These are phyloP conservation scores for Poeciliopsis turneri DNA, from an alignment of 2,797 vertebrate species.

Conservation along the genomic window DNA sequence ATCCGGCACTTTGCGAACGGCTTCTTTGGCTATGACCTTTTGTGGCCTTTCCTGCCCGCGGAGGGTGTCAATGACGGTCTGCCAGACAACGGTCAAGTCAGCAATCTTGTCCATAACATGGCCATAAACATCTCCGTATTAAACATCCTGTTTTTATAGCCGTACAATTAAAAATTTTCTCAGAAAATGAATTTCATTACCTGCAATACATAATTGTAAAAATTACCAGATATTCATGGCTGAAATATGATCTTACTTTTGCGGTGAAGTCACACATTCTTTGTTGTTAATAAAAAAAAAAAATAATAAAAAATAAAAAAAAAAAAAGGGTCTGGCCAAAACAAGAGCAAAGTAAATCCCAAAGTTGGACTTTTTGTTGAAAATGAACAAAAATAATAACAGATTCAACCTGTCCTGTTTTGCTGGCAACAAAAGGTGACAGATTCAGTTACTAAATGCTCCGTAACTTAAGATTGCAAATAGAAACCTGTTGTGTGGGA, in stretches of 20 bases:
- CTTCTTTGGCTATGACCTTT: constrained; percentile 2
- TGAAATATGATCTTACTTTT: not conserved
- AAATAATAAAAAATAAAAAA: no score
- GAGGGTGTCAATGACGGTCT: constrained; percentile 2
- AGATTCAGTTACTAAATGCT: not conserved
- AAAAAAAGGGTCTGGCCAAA: not conserved
- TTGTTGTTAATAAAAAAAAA: not conserved
- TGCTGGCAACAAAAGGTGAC: constrained; percentile 1
- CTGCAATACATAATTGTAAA: not conserved
- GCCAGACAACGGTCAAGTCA: constrained; percentile 2
- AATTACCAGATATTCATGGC: not conserved
- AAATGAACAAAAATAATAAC: not conserved
- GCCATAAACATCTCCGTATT: not conserved
- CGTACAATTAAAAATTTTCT: not conserved
- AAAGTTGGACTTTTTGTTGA: not conserved
- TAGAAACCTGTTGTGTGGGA: constrained; percentile 21
- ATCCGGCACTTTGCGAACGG: not conserved
- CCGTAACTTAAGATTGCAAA: not conserved
- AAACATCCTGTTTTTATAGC: not conserved
- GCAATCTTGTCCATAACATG: not conserved
- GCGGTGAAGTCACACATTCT: not conserved
- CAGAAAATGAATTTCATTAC: not conserved
- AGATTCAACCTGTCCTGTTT: not conserved
- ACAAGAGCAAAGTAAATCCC: not conserved
- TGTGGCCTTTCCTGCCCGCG: not conserved